Evolutionary conservation across 2,888 invertebrate genomes (phyloP), one percentile per base, ranked within the genome.

Genomic region (Epirrhoe alternata): DNA sequence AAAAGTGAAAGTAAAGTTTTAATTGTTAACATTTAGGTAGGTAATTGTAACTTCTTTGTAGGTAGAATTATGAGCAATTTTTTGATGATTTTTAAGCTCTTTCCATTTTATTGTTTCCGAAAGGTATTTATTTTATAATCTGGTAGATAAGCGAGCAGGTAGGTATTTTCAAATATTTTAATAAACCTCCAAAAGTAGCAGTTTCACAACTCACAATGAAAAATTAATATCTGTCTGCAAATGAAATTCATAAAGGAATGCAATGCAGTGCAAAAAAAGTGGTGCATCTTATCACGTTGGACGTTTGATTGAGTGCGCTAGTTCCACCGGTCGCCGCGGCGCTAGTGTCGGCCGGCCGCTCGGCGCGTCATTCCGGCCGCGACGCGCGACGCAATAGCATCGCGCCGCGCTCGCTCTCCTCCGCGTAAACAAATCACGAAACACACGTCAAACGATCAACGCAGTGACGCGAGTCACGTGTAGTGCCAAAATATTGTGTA

Each of bases 311-410:
- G 90, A 88, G 86, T 82, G 76, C 70, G 73, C 69, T 85, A 83
- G 85, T 85, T 80, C 82, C 17, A 54, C 5, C 12, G 33, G 42
- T 59, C 75, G 73, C 80, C 84, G 81, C 80, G 75, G 86, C 86
- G 87, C 84, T 81, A 76, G 80, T 74, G 86, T 82, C 86, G 84
- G 24, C 77, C 77, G 74, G 75, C 77, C 82, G 78, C 79, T 73
- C 82, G 77, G 82, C 89, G 88, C 91, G 90, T 86, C 92, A 92
- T 81, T 90, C 90, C 89, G 89, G 88, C 90, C 91, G 90, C 89
- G 91, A 88, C 90, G 86, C 86, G 90, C 90, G 86, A 83, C 84
- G 81, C 74, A 76, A 77, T 77, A 85, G 86, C 87, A 85, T 81
- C 80, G 85, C 83, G 82, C 76, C 77, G 79, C 85, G 81, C 80